Base-by-base conservation (phyloP, 2,797 vertebrate genomes). In the Linurgus olivaceus region DNA sequence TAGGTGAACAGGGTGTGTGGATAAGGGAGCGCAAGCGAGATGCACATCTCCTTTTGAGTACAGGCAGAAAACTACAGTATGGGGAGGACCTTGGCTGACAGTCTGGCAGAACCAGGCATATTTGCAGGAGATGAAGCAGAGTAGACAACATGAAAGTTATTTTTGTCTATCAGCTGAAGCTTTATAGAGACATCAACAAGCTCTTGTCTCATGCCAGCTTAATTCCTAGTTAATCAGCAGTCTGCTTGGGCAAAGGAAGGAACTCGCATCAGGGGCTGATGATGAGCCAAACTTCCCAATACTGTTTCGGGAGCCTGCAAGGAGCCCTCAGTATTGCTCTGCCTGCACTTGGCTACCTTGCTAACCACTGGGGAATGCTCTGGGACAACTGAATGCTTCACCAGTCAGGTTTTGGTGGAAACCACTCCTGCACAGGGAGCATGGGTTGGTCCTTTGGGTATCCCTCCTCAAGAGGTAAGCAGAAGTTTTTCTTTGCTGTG, bases 161-260 rank as follows among this genome's bases (percentile, higher is more conserved):
- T 96, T 96, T 96, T 96, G 68, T 96, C 68, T 92, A 88, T 96
- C 93, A 95, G 90, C 93, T 88, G 93, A 93, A 86, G 90, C 93
- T 88, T 96, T 96, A 96, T 95, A 96, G 96, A 96, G 93, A 96
- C 93, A 96, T 96, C 94, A 96, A 80, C 59, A 54, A 90, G 82
- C 75, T 92, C 92, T 95, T 94, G 91, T 96, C 94, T 96, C 94
- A 86, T 95, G 95, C 94, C 95, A 96, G 95, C 93, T 97, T 96
- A 94, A 96, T 96, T 96, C 93, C 96, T 93, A 93, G 94, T 95
- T 96, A 95, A 96, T 96, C 94, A 96, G 91, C 92, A 95, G 88
- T 78, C 94, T 96, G 93, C 92, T 93, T 93, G 94, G 88, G 91
- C 94, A 95, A 77, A 82, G 94, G 92, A 94, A 93, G 79, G 63